A percentile compares a stretch with the other conserved stretches of the same genome.
Evolutionary conservation across 2,888 invertebrate species (phyloP).

Genomic region (Azorinus chamasolen): DNA sequence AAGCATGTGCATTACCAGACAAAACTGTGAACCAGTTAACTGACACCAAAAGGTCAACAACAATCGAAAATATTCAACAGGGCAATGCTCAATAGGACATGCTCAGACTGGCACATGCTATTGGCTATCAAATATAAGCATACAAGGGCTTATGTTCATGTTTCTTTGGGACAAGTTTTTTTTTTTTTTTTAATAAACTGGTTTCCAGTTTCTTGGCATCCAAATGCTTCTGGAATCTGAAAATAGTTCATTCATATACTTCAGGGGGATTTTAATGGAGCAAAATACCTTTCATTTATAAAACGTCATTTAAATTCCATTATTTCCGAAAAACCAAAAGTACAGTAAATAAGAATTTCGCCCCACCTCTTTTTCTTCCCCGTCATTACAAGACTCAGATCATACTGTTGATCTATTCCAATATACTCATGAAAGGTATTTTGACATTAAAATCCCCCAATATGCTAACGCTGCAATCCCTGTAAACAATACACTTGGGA

Average conservation of each 20-base stretch:
- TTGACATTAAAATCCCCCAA: slow-evolving; percentile 10
- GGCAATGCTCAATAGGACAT: slow-evolving; percentile 7
- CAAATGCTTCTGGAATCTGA: slow-evolving; percentile 61
- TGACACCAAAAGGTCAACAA: neutral
- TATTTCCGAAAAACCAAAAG: neutral
- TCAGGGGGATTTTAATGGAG: too few relatives aligned
- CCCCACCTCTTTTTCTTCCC: too few relatives aligned
- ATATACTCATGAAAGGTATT: neutral
- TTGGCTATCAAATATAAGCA: neutral
- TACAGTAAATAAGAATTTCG: too few relatives aligned
- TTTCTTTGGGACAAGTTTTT: too few relatives aligned
- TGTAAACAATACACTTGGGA: slow-evolving; percentile 76
- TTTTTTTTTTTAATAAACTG: too few relatives aligned
- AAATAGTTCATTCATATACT: slow-evolving; percentile 41
- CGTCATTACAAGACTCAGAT: too few relatives aligned
- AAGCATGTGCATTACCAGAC: slow-evolving; percentile 49
- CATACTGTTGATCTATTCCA: too few relatives aligned
- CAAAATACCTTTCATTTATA: neutral
- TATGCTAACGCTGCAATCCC: slow-evolving; percentile 14
- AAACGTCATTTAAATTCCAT: neutral
- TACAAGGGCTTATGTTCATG: too few relatives aligned
- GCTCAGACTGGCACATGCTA: slow-evolving; percentile 4
- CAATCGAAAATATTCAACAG: neutral
- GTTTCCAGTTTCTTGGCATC: slow-evolving; percentile 19
- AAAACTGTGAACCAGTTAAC: neutral